These are phyloP conservation scores for Panthera tigris DNA, from an alignment of 2,113 vertebrate genomes.

Conservation along the genomic window DNA sequence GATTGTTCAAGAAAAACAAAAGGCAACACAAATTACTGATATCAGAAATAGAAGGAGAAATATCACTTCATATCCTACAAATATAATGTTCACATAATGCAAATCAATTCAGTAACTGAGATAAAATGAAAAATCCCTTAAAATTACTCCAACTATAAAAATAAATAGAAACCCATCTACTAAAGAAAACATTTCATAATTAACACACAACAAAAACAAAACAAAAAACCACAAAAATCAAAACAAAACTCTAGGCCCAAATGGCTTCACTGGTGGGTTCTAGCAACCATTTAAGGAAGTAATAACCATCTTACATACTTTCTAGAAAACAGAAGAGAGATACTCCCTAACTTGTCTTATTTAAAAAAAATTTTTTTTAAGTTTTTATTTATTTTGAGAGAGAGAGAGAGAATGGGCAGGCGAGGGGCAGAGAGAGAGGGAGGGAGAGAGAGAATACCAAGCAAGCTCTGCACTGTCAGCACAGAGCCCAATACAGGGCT, in stretches of 20 bases:
- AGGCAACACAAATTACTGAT: not conserved
- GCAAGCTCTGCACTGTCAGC: too few relatives aligned
- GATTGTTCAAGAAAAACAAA: not conserved
- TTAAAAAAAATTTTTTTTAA: too few relatives aligned
- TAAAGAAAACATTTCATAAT: constrained; percentile 1
- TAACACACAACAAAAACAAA: not conserved
- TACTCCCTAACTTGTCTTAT: not conserved
- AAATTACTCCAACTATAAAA: not conserved
- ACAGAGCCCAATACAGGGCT: too few relatives aligned
- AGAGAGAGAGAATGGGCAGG: too few relatives aligned
- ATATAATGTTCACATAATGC: not conserved
- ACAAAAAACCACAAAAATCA: not conserved
- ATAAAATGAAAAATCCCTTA: not conserved
- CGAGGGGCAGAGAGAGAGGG: too few relatives aligned
- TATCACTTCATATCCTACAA: not conserved
- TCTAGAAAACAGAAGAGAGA: not conserved
- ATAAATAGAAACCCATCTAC: not conserved
- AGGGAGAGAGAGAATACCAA: too few relatives aligned
- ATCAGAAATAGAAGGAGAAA: not conserved
- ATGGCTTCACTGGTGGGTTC: not conserved
- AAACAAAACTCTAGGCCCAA: not conserved
- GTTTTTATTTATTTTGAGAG: too few relatives aligned
- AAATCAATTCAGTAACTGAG: not conserved
- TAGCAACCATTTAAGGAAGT: not conserved
- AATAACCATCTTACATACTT: not conserved